Percentiles rank a stretch among this genome's conserved stretches.
Conservation (phyloP, 2,888 invertebrate species). For the Amphipoea lucens region DNA sequence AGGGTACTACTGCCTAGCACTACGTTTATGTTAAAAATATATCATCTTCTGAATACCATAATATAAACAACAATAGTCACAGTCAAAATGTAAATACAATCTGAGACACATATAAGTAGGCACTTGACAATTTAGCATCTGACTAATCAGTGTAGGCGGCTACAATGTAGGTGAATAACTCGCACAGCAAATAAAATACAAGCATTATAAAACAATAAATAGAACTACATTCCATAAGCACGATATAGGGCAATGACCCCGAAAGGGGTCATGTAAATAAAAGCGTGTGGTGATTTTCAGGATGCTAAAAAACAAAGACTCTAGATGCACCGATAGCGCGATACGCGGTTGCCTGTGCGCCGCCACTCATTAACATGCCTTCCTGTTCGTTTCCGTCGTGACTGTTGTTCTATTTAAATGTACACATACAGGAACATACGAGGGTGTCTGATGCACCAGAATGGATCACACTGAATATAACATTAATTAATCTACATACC, state of each 20-base stretch:
- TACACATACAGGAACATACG: slow-evolving; percentile 27
- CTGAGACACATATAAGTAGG: slow-evolving; percentile 21
- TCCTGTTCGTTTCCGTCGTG: slow-evolving; percentile 59
- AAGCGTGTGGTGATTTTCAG: slow-evolving; percentile 48
- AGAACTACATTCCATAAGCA: slow-evolving; percentile 39
- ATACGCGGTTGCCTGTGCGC: slow-evolving; percentile 58
- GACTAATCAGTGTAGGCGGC: slow-evolving; percentile 51
- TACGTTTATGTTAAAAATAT: background rate
- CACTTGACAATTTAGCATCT: slow-evolving; percentile 50
- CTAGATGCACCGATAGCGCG: slow-evolving; percentile 50
- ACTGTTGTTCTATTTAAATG: slow-evolving; percentile 50
- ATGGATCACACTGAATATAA: slow-evolving; percentile 18
- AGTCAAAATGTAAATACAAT: slow-evolving; percentile 17
- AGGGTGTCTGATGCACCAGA: slow-evolving; percentile 4
- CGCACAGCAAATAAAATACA: slow-evolving; percentile 62
- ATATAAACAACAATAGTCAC: slow-evolving; percentile 33
- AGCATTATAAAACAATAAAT: slow-evolving; percentile 46
- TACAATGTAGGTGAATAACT: slow-evolving; percentile 53
- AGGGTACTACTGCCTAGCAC: background rate
- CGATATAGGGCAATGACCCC: slow-evolving; percentile 79
- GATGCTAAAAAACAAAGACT: slow-evolving; percentile 51
- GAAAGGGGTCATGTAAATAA: slow-evolving; percentile 78
- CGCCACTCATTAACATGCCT: slow-evolving; percentile 71
- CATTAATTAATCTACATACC: slow-evolving; percentile 36
- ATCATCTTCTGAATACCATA: slow-evolving; percentile 2